Percentiles rank a stretch among this genome's conserved stretches.
phyloP scores from a whole-genome alignment of 2,113 vertebrate genomes.

The Saguinus midas region DNA sequence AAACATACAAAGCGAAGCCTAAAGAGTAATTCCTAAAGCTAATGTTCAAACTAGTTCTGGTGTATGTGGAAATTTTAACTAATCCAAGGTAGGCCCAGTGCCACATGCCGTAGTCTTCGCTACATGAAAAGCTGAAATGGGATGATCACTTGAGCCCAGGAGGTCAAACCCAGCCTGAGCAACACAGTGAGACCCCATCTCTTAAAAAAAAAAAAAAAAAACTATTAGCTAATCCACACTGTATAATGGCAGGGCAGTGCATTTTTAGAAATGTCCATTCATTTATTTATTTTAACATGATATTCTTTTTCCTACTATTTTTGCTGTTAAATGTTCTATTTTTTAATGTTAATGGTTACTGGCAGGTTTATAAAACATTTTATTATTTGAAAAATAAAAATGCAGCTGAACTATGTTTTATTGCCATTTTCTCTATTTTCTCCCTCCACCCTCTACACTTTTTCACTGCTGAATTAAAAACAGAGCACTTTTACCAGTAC shows the following conservation, averaged over 20 bases:
- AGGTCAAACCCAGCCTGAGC: too few relatives aligned
- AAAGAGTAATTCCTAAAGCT: neutral
- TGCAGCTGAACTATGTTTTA: neutral
- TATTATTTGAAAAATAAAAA: slow-evolving; percentile 14
- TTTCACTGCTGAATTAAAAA: slow-evolving; percentile 3
- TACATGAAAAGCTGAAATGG: too few relatives aligned
- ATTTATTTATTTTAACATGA: neutral
- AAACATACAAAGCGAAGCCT: neutral
- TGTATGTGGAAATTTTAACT: neutral
- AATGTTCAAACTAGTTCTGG: neutral
- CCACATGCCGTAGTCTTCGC: too few relatives aligned
- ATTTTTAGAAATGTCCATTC: neutral
- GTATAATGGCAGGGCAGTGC: neutral
- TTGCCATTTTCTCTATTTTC: neutral
- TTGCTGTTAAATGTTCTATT: neutral
- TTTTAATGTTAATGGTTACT: neutral
- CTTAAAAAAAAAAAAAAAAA: too few relatives aligned
- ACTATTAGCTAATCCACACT: too few relatives aligned
- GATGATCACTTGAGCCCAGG: too few relatives aligned
- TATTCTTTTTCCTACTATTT: neutral
- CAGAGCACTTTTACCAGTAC: neutral
- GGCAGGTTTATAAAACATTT: neutral
- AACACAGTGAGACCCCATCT: too few relatives aligned
- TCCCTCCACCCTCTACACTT: neutral
- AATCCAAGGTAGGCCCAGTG: neutral